Evolutionary conservation across 2,113 vertebrate genomes (phyloP).

Genomic region (Isichthys henryi): DNA sequence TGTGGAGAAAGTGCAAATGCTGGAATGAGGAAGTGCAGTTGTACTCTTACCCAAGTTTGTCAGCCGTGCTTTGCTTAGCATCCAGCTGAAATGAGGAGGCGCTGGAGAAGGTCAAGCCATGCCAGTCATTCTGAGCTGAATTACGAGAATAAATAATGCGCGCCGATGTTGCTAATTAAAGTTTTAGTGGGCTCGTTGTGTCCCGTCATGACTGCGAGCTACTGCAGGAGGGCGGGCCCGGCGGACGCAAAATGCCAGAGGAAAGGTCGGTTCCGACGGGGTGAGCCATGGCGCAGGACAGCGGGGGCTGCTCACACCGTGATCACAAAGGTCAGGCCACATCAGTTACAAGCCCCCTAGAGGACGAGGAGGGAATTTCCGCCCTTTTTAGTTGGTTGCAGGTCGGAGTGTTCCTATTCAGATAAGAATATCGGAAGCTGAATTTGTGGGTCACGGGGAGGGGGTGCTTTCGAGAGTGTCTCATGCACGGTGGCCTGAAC

Average conservation of each 20-base stretch:
- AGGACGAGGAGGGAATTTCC: conserved; percentile 26
- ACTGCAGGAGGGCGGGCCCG: conserved; percentile 43
- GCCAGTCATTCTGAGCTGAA: neutral
- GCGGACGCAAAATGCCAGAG: conserved; percentile 54
- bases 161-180: neutral
- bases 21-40: neutral
- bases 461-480: no score
- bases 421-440: neutral
- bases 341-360: conserved; percentile 27
- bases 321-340: conserved; percentile 41
- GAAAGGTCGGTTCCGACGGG: conserved; percentile 54
- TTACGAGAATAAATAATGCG: neutral
- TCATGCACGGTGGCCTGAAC: neutral
- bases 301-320: conserved; percentile 40
- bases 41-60: no score
- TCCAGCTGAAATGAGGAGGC: neutral
- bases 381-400: neutral
- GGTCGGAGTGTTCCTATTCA: neutral
- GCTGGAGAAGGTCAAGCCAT: neutral
- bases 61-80: neutral
- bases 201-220: conserved; percentile 29
- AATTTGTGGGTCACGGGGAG: neutral
- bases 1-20: neutral
- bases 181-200: conserved; percentile 34
- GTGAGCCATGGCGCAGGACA: neutral